Evolutionary conservation across 2,888 invertebrate genomes (phyloP).

Genomic region (Ceramica pisi): DNA sequence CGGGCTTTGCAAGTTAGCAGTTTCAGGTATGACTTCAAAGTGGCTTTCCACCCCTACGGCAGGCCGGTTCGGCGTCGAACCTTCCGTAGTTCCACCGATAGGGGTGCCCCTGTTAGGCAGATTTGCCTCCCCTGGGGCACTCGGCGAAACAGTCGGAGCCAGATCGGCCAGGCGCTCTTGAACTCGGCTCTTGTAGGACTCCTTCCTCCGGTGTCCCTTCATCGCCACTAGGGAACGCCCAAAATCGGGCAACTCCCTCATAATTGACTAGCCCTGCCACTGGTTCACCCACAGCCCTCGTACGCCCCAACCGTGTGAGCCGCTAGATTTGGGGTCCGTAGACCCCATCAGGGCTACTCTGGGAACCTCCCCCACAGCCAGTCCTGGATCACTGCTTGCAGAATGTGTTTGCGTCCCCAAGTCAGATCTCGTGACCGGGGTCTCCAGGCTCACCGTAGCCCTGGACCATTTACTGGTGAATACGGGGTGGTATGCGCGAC

Average conservation of each 20-base stretch:
- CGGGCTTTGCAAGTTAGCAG: not conserved
- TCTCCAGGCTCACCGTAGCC: not conserved
- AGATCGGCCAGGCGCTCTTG: slow-evolving; percentile 13
- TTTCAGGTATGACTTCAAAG: not conserved
- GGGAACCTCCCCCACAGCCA: not conserved
- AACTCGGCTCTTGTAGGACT: slow-evolving; percentile 17
- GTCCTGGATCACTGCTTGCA: not conserved
- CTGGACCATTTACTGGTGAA: not conserved
- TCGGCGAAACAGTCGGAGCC: not conserved
- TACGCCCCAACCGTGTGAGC: not conserved
- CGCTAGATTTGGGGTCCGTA: slow-evolving; percentile 6
- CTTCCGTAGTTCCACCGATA: not conserved
- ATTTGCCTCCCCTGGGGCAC: not conserved
- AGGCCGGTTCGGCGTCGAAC: not conserved
- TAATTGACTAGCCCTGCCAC: not conserved
- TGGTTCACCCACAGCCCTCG: slow-evolving; percentile 7
- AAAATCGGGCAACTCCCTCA: slow-evolving; percentile 8
- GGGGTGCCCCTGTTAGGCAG: not conserved
- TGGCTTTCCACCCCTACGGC: rapidly evolving
- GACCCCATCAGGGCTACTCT: slow-evolving; percentile 6
- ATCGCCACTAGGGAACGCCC: slow-evolving; percentile 15
- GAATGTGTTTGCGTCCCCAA: not conserved
- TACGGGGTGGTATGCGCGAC: not conserved
- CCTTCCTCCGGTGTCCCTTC: slow-evolving; percentile 11
- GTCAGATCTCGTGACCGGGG: not conserved